A percentile compares a stretch with the other conserved stretches of the same genome.
Evolutionary conservation across 2,888 invertebrate species (phyloP).

Genomic region (Eremobia ochroleuca): DNA sequence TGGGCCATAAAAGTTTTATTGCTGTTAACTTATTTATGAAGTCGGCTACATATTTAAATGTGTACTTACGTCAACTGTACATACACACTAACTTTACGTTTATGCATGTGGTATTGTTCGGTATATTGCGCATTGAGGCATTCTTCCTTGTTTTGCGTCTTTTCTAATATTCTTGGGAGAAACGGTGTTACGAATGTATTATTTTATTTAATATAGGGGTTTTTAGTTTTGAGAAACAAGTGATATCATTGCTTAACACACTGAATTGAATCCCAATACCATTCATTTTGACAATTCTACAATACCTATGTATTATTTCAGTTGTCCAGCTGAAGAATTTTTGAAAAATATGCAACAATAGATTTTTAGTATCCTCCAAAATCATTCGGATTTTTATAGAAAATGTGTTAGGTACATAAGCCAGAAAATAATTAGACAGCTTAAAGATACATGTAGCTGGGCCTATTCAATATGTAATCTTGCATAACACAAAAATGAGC

Average conservation of each 20-base stretch:
- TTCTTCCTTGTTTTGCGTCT: slow-evolving; percentile 53
- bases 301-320: not conserved
- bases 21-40: slow-evolving; percentile 90
- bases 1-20: slow-evolving; percentile 88
- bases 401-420: not conserved
- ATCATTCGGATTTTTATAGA: not conserved
- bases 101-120: slow-evolving; percentile 53
- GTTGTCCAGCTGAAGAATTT: not conserved
- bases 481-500: not conserved
- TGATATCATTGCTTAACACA: not conserved
- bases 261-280: not conserved
- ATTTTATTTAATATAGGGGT: not conserved
- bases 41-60: slow-evolving; percentile 86
- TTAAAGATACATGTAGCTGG: not conserved
- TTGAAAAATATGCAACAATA: not conserved
- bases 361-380: not conserved
- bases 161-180: slow-evolving; percentile 31
- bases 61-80: slow-evolving; percentile 74
- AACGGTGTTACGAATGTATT: slow-evolving; percentile 3
- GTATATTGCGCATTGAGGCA: slow-evolving; percentile 61
- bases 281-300: not conserved
- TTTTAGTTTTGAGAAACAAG: not conserved
- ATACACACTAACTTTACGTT: slow-evolving; percentile 64
- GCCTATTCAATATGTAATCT: not conserved
- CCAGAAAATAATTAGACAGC: not conserved